Evolutionary conservation across 2,797 vertebrate species (phyloP), one percentile per base, ranked within the genome.

Genomic region (Sparus aurata): DNA sequence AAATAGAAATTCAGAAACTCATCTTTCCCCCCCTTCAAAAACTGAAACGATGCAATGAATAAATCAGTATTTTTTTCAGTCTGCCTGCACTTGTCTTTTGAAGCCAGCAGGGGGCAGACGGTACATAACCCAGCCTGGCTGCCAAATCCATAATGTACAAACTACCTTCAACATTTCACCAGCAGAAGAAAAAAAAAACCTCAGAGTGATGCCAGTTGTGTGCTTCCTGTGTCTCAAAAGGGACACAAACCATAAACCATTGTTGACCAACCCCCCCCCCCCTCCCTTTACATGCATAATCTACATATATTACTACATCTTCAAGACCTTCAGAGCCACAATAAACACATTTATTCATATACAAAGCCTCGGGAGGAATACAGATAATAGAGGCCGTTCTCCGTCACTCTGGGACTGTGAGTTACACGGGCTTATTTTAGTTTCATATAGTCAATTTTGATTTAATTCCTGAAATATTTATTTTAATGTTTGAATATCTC

Each of bases 101-200:
- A 10, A 9, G 18, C 85, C 89, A 89, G 69, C 75, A 89, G 88
- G 62, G 76, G 80, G 76, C 77, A 54, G 38, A 25, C 78, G 25
- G 57, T 20, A 47, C 69, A 68, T 46, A 63, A 53, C 45, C 61
- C 43, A 76, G 67, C 23, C 20, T 18, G 69, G 60, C 75, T 50
- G 13, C 64, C 25, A 23, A 45, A 55, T 22, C 46, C 6, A 46
- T 13, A 57, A 27, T 57, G 10, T 53, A 65, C 30, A 54, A 57
- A 12, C 30, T n/a, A 15, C 41, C 12, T 63, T 69, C 27, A 61
- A 16, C 54, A 52, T 71, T 55, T 69, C 3, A 45, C 9, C 20
- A 41, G 25, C 16, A 50, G 54, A 63, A 3, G 38, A 11, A 38
- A 43, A 10, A 60, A 10, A 54, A 20, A 30, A 47, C 20, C 25